A percentile compares a stretch with the other conserved stretches of the same genome.
These are phyloP conservation scores for Stegastes partitus DNA, from an alignment of 2,113 vertebrate species.

Conservation along the genomic window DNA sequence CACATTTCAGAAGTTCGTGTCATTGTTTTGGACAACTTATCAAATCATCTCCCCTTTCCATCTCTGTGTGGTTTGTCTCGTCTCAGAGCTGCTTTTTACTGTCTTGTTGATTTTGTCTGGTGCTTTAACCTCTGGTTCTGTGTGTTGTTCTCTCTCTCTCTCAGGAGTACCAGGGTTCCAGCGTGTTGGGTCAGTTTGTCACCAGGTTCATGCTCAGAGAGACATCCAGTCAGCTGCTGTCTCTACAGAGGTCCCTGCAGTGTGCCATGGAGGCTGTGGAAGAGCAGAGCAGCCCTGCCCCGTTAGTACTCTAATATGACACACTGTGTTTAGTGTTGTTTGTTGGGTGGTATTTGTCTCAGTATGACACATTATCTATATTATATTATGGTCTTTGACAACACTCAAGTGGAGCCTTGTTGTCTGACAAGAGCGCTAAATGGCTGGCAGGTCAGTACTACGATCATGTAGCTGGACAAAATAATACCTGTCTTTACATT, in stretches of 20 bases:
- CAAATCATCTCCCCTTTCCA: neutral
- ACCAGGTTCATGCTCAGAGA: slow-evolving; percentile 96
- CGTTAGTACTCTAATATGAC: slow-evolving; percentile 70
- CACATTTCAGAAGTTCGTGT: slow-evolving; percentile 20
- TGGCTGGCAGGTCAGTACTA: neutral
- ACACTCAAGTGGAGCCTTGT: neutral
- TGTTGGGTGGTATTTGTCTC: neutral
- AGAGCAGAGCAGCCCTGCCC: slow-evolving; percentile 88
- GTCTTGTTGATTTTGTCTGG: neutral
- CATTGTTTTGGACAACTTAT: slow-evolving; percentile 31
- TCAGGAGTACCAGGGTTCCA: slow-evolving; percentile 94
- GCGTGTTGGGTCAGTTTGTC: slow-evolving; percentile 96
- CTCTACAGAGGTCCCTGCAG: slow-evolving; percentile 93
- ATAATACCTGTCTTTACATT: neutral
- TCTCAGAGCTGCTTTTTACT: neutral
- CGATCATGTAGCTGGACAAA: neutral
- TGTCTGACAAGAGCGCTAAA: neutral
- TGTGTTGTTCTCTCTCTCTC: neutral
- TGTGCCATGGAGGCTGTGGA: slow-evolving; percentile 95
- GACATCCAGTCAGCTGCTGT: slow-evolving; percentile 93
- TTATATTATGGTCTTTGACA: neutral
- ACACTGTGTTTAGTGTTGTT: neutral
- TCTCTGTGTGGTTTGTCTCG: neutral
- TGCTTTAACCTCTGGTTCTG: slow-evolving; percentile 1
- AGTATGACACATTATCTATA: neutral